Base-by-base conservation (phyloP, 1,140 invertebrate species). In the Aleiodes sp. region DNA sequence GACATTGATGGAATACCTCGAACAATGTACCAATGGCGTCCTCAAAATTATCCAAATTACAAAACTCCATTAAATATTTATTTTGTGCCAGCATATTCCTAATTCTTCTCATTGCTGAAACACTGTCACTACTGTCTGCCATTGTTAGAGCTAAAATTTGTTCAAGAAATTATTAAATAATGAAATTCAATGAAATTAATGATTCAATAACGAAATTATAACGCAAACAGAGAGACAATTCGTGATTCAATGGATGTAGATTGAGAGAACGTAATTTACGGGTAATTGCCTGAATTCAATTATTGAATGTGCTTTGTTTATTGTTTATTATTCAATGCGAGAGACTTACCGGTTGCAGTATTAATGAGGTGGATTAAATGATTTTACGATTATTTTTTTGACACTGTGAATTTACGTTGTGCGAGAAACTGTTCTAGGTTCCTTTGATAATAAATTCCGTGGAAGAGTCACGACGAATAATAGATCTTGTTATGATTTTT, bases 11-110 rank as follows among this genome's bases (percentile, higher is more conserved):
- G n/a, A n/a, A 35, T 70, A 77, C 77, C 70, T 78, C 77, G 2
- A 72, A 70, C 7, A 79, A 16, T 10, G 67, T 71, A 8, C 26
- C 10, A 29, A 79, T 62, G 12, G 75, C 74, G 19, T 75, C 71
- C 2, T 70, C 28, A 26, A 76, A 73, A 75, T 74, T 76, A 12
- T 78, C 63, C 4, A 57, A 14, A 33, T 70, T 78, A 60, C 77
- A 79, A 60, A 78, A 76, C 33, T 65, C 21, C 14, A 8, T 60
- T 14, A 71, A 66, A 14, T 70, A 26, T 28, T 16, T 68, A 31
- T 73, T 69, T 7, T 35, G 43, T 7, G 65, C 65, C 10, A 77
- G 14, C 8, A 63, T 65, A 28, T 56, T 64, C 64, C 63, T 73
- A 0, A 72, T 57, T 41, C 66, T 59, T 28, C 69, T 71, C 60